phyloP scores from a whole-genome alignment of 2,888 invertebrate genomes.

The Caenorhabditis panamensis region DNA sequence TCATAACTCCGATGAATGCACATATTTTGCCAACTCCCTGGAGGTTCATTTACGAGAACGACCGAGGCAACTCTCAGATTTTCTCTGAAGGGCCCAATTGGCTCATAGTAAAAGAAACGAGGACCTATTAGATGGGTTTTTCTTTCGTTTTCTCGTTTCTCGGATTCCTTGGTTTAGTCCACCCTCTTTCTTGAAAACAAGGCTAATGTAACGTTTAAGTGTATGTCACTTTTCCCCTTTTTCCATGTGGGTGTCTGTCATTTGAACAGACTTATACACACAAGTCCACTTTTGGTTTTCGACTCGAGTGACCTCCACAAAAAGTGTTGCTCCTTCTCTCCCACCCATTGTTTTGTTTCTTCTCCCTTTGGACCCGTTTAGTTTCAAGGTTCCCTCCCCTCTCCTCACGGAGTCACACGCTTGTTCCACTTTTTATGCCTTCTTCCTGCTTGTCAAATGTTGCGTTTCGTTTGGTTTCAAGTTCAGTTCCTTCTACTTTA shows the following conservation, averaged over 20 bases:
- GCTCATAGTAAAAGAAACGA: slow-evolving; percentile 44
- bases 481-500: too few relatives aligned
- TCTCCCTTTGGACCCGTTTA: not conserved
- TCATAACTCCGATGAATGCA: slow-evolving; percentile 61
- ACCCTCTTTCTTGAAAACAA: slow-evolving; percentile 17
- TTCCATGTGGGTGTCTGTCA: too few relatives aligned
- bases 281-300: slow-evolving; percentile 5
- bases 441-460: slow-evolving; percentile 3
- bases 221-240: slow-evolving; percentile 36
- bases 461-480: too few relatives aligned
- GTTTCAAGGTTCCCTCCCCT: too few relatives aligned
- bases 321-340: too few relatives aligned
- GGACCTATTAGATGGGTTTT: slow-evolving; percentile 53
- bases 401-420: not conserved
- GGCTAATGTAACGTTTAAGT: slow-evolving; percentile 37
- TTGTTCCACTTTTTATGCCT: slow-evolving; percentile 17
- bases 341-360: not conserved
- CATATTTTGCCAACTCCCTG: slow-evolving; percentile 51
- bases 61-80: slow-evolving; percentile 53
- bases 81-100: slow-evolving; percentile 49
- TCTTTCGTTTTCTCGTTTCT: too few relatives aligned
- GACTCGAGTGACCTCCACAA: not conserved
- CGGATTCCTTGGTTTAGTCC: slow-evolving; percentile 10
- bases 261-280: too few relatives aligned
- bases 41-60: slow-evolving; percentile 63